A percentile compares a stretch with the other conserved stretches of the same genome.
phyloP scores from a whole-genome alignment of 1,140 invertebrate species.

The Acromyrmex charruanus region DNA sequence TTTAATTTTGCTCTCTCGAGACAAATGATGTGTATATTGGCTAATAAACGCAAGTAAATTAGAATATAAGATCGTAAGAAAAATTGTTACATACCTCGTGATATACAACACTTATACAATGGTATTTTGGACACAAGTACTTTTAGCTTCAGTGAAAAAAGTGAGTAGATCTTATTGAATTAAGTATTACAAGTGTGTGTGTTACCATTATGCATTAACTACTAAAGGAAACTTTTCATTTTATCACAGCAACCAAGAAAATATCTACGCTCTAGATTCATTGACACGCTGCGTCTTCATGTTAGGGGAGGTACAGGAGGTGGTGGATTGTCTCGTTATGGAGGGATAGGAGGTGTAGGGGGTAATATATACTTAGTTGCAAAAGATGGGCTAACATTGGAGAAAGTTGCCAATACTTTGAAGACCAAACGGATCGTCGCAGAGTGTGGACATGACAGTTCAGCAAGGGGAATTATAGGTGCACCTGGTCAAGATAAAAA shows the following conservation, averaged over 20 bases:
- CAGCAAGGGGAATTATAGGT: conserved; percentile 91
- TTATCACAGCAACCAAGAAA: conserved; percentile 79
- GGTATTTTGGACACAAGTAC: conserved; percentile 80
- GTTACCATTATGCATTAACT: background rate
- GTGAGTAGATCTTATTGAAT: conserved; percentile 35
- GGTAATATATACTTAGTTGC: conserved; percentile 93
- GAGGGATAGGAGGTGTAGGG: conserved; percentile 94
- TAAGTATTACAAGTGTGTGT: background rate
- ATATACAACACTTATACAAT: conserved; percentile 72
- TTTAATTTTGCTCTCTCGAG: background rate
- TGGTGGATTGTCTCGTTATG: conserved; percentile 91
- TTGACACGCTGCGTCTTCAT: conserved; percentile 91
- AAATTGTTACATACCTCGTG: background rate
- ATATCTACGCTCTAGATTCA: conserved; percentile 87
- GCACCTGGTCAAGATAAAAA: conserved; percentile 89
- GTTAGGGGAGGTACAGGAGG: conserved; percentile 93
- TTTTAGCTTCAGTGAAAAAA: conserved; percentile 80
- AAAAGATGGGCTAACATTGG: conserved; percentile 88
- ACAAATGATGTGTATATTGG: background rate
- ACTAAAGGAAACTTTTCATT: background rate
- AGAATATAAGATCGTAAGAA: background rate
- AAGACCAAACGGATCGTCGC: conserved; percentile 89
- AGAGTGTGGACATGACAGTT: conserved; percentile 90
- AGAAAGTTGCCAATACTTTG: conserved; percentile 86
- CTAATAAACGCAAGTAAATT: background rate